These are phyloP conservation scores for Parazoanthus atlanticus DNA, from an alignment of 92 coral and sea anemone genomes.

Conservation along the genomic window DNA sequence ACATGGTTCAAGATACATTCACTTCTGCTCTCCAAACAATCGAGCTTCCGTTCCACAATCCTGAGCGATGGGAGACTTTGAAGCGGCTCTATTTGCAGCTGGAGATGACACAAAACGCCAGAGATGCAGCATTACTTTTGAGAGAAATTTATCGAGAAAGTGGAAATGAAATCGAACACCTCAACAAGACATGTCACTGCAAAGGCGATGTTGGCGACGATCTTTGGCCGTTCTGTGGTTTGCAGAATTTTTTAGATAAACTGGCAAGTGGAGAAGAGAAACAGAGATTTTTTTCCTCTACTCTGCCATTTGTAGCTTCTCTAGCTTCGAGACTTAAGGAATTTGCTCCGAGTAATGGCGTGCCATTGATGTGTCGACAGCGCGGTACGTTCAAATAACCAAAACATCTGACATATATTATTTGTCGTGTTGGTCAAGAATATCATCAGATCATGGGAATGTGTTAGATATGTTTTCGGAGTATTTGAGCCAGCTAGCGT, in stretches of 20 bases:
- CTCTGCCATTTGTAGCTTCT: constrained; percentile 66
- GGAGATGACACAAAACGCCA: constrained; percentile 33
- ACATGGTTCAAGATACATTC: background rate
- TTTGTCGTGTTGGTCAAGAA: background rate
- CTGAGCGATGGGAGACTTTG: constrained; percentile 63
- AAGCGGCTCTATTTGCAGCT: constrained; percentile 64
- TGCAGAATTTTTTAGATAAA: constrained; percentile 66
- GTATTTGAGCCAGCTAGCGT: background rate
- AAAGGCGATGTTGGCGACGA: constrained; percentile 16
- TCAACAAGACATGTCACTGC: constrained; percentile 19
- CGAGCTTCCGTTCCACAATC: constrained; percentile 60
- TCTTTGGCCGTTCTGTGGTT: constrained; percentile 73
- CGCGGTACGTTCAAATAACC: constrained; percentile 51
- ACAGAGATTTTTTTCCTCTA: constrained; percentile 47
- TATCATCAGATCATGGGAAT: too few species aligned
- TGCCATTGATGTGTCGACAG: constrained; percentile 48
- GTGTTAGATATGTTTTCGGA: background rate
- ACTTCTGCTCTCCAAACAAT: constrained; percentile 19
- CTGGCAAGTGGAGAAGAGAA: constrained; percentile 60
- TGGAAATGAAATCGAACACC: constrained; percentile 56
- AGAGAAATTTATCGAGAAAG: constrained; percentile 54
- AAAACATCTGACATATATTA: background rate
- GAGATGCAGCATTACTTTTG: constrained; percentile 45
- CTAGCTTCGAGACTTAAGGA: constrained; percentile 66
- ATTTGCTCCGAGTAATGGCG: constrained; percentile 57